A percentile compares a stretch with the other conserved stretches of the same genome.
These are phyloP conservation scores for Pelecanoides urinatrix DNA, from an alignment of 2,113 vertebrate genomes.

Conservation along the genomic window DNA sequence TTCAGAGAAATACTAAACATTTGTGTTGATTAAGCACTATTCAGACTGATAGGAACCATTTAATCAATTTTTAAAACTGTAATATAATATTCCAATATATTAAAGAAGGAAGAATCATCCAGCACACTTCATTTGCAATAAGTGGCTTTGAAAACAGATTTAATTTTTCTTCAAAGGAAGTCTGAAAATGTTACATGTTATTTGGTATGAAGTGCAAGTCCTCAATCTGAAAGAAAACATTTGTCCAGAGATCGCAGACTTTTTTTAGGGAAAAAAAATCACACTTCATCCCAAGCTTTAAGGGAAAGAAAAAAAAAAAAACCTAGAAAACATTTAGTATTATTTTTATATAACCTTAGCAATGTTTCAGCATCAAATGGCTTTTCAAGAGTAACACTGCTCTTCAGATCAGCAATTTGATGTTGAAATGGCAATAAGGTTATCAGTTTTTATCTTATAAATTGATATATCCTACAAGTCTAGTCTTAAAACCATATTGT, in stretches of 20 bases:
- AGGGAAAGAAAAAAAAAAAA: background rate
- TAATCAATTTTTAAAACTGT: background rate
- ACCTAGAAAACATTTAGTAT: background rate
- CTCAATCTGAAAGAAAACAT: background rate
- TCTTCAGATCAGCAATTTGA: constrained; percentile 14
- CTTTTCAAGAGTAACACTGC: background rate
- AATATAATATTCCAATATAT: background rate
- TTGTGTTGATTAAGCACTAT: background rate
- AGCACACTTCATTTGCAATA: background rate
- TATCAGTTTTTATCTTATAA: background rate
- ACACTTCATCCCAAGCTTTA: background rate
- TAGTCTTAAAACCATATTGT: background rate
- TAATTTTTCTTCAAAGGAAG: background rate
- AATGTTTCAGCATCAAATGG: constrained; percentile 11
- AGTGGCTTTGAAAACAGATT: background rate
- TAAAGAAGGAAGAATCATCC: background rate
- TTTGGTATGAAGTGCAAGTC: background rate
- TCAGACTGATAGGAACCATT: background rate
- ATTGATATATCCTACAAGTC: background rate
- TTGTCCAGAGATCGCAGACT: background rate
- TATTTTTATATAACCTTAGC: background rate
- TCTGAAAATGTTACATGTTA: background rate
- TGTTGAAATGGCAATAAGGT: background rate
- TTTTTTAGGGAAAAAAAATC: background rate
- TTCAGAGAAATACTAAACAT: background rate